Evolutionary conservation across 2,113 vertebrate species (phyloP).

Genomic region (Dasyornis broadbenti): DNA sequence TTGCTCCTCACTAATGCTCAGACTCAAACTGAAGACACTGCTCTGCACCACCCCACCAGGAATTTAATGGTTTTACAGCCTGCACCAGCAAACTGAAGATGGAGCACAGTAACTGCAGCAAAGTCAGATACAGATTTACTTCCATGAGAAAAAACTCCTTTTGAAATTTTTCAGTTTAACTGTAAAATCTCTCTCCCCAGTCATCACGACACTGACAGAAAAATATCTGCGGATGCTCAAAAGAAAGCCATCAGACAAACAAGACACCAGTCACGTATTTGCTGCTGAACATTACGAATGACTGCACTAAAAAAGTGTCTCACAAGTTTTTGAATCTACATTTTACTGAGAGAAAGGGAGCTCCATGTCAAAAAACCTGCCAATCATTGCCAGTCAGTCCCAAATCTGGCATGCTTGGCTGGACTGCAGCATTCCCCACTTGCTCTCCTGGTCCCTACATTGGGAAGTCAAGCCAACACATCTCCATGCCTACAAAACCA

Average conservation of each 20-base stretch:
- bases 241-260: background rate
- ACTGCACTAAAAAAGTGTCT: background rate
- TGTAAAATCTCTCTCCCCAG: background rate
- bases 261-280: background rate
- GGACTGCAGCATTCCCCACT: background rate
- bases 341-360: background rate
- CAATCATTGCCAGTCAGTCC: background rate
- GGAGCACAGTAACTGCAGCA: background rate
- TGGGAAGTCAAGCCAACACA: background rate
- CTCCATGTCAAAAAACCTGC: background rate
- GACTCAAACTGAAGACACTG: background rate
- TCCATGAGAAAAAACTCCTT: background rate
- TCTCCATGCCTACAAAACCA: background rate
- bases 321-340: background rate
- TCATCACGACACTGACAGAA: background rate
- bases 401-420: background rate
- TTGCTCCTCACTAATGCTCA: rapidly evolving
- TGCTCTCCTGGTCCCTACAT: background rate
- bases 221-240: background rate
- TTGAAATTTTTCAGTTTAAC: background rate
- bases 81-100: background rate
- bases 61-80: background rate
- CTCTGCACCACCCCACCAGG: background rate
- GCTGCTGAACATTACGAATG: background rate
- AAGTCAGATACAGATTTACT: background rate